Base-by-base conservation (phyloP, 1,140 invertebrate genomes). In the Triops longicaudatus region DNA sequence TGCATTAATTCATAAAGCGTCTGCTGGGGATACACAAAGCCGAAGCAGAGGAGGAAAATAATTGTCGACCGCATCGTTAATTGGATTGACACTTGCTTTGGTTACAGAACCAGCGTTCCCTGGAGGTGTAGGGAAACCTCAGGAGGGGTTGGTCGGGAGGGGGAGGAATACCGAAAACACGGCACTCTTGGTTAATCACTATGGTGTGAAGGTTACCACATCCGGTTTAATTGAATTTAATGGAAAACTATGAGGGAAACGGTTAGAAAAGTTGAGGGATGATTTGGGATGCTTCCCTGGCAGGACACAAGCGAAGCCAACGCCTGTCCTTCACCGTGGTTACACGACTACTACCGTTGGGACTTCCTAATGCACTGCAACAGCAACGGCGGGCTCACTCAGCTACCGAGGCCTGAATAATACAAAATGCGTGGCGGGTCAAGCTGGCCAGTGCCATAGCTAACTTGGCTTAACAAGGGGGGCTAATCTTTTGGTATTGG, bases 301-400 rank as follows among this genome's bases (percentile, higher is more conserved):
- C 17, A 22, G 22, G 17, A 63, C 44, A 63, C 44, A 63, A 17
- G 17, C 50, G 50, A 63, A 63, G 50, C 50, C 50, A 63, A 63
- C 50, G 50, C 50, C 50, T 63, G 14, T 63, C 50, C 50, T 63
- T 63, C 50, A 63, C 50, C 22, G 50, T 22, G 50, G 50, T 63
- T 6, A 14, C 22, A n/a, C 50, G 50, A 63, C 50, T n/a, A 63
- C 50, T 63, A 63, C 50, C 50, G 50, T 22, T 63, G 50, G 50
- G 50, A 63, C 50, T 63, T 63, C 50, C 50, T 63, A 63, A 63
- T 63, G 50, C 50, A 63, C 14, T 63, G 50, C 22, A 63, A 63
- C 50, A 63, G 50, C 50, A 14, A 12, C 50, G 31, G 31, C 31
- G 2, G 31, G 31, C 7, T 37, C 31, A n/a, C 50, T n/a, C 50